Evolutionary conservation across 1,140 invertebrate species (phyloP), one percentile per base, ranked within the genome.

Genomic region (Drosophila mauritiana): DNA sequence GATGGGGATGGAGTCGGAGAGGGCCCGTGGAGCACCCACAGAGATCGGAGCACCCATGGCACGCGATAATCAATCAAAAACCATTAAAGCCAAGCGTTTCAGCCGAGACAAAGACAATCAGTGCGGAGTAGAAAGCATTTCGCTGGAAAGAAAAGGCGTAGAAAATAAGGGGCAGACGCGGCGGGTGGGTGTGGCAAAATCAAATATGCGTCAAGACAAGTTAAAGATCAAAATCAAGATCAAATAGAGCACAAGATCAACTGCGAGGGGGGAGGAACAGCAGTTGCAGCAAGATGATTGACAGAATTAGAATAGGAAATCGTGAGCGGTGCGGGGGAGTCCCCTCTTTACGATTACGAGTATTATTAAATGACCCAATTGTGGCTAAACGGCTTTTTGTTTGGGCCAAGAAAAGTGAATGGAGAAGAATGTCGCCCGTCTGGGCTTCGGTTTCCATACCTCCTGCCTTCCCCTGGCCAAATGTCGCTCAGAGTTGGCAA

Each of bases 21-120:
- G 57, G 49, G 37, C 59, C 52, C 36, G 57, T 59, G 56, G 58
- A 78, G 83, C 83, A 83, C 79, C 83, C 80, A 89, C 80, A 70
- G 84, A 77, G 84, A 54, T 17, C 25, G 37, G 48, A 54, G 48
- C 65, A 57, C 20, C 79, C 75, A 61, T 89, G 84, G 84, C 84
- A 89, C 80, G 85, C 84, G 84, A 89, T 89, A 89, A 89, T 89
- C 84, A 89, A 89, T 89, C 84, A 89, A 89, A 89, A 78, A 69
- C 84, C 85, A 89, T 89, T 89, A 89, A 83, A 89, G 85, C 75
- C 82, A 89, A 89, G 77, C 78, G 68, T 78, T 74, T 63, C 56
- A 70, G 58, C 40, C 58, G 53, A 81, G 70, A 82, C 74, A 68
- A 74, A 67, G 73, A 61, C 77, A 73, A 76, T 72, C 70, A 52